phyloP scores from a whole-genome alignment of 2,888 invertebrate species.

The Callyntrura guangdongensis region DNA sequence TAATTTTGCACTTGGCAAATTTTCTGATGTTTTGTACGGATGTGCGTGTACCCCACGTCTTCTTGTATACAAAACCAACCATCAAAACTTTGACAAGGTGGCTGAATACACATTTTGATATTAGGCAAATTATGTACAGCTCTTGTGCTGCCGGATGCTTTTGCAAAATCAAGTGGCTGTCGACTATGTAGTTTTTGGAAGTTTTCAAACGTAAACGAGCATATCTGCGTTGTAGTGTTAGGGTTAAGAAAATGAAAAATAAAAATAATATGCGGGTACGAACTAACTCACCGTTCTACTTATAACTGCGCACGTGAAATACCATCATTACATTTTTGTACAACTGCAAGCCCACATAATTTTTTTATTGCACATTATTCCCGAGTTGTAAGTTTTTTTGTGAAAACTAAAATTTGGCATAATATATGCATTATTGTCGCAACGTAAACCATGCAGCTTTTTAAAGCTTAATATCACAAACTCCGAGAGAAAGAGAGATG shows the following conservation, averaged over 20 bases:
- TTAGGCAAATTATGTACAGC: no score
- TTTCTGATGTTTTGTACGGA: slow-evolving; percentile 5
- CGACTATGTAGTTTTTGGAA: no score
- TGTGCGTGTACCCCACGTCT: neutral
- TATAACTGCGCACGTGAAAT: neutral
- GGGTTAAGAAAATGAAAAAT: no score
- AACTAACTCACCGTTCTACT: neutral
- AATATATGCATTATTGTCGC: neutral
- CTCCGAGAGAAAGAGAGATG: slow-evolving; percentile 49
- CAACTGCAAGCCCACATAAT: neutral
- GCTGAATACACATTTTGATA: slow-evolving; percentile 11
- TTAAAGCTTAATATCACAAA: slow-evolving; percentile 1
- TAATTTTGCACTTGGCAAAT: slow-evolving; percentile 34
- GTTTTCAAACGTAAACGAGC: neutral
- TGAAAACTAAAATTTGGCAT: slow-evolving; percentile 38
- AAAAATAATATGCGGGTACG: neutral
- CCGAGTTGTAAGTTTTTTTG: neutral
- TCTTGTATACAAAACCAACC: neutral
- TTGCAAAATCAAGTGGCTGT: no score
- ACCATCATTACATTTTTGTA: neutral
- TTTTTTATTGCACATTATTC: slow-evolving; percentile 21
- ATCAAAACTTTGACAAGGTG: slow-evolving; percentile 2
- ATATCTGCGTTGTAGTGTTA: neutral
- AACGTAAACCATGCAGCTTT: neutral
- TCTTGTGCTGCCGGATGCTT: no score